A percentile compares a stretch with the other conserved stretches of the same genome.
Evolutionary conservation across 2,113 vertebrate species (phyloP).

Genomic region (Neogale vison): DNA sequence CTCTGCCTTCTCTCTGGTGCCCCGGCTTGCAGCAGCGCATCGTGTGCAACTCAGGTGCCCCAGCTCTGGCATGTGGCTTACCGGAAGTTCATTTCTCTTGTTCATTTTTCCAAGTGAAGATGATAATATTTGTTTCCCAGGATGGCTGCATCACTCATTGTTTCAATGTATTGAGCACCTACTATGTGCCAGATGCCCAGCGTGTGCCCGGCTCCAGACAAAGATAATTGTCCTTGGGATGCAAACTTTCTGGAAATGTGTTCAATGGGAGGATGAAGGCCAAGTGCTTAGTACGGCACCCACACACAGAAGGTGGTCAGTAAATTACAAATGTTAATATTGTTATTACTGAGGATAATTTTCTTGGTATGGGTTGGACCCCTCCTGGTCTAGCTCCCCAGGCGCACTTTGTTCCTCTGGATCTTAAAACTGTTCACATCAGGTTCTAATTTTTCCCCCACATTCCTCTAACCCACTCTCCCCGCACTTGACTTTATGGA

Average conservation of each 20-base stretch:
- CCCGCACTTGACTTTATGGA: background rate
- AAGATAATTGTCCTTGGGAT: background rate
- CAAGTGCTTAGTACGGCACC: background rate
- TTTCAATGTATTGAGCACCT: background rate
- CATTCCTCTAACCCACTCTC: background rate
- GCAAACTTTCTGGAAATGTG: background rate
- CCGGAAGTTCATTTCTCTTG: background rate
- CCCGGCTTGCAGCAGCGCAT: background rate
- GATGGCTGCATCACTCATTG: background rate
- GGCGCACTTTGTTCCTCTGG: background rate
- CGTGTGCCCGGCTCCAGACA: background rate
- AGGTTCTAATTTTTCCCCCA: fast-evolving
- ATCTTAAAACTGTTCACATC: background rate
- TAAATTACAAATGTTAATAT: background rate
- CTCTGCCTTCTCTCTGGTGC: background rate
- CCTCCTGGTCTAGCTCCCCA: background rate
- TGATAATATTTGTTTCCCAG: background rate
- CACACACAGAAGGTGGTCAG: background rate
- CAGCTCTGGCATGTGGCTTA: background rate
- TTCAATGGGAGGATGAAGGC: background rate
- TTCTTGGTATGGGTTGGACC: background rate
- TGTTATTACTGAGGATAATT: background rate
- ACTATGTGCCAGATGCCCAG: background rate
- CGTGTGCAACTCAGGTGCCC: background rate
- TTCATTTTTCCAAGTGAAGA: background rate